phyloP scores from a whole-genome alignment of 2,113 vertebrate species.

The Arizona elegans region DNA sequence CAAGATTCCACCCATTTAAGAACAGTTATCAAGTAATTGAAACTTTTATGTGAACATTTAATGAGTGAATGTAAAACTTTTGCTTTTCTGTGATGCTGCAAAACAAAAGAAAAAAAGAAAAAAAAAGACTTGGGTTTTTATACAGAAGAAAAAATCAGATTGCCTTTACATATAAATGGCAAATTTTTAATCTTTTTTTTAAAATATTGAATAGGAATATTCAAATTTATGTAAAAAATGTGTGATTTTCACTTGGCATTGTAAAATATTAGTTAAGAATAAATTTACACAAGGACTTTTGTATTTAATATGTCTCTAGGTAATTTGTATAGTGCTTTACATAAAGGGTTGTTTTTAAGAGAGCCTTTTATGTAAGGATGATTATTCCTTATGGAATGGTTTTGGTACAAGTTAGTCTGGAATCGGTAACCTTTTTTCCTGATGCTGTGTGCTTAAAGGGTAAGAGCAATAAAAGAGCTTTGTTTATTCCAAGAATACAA shows the following conservation, averaged over 20 bases:
- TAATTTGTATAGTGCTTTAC: constrained; percentile 64
- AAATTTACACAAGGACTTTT: constrained; percentile 73
- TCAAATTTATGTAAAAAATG: constrained; percentile 83
- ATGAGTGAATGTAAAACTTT: constrained; percentile 72
- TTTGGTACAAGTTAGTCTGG: constrained; percentile 52
- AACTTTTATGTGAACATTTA: constrained; percentile 67
- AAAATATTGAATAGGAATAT: constrained; percentile 80
- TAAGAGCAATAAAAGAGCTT: constrained; percentile 61
- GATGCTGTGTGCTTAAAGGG: constrained; percentile 40
- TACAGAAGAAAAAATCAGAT: constrained; percentile 66
- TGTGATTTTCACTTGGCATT: constrained; percentile 84
- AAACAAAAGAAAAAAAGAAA: constrained; percentile 54
- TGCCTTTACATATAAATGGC: constrained; percentile 70
- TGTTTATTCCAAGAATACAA: constrained; percentile 49
- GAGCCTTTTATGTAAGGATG: constrained; percentile 44
- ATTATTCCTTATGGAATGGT: constrained; percentile 44
- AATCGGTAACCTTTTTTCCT: constrained; percentile 56
- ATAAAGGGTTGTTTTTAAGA: constrained; percentile 33
- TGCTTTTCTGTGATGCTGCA: constrained; percentile 73
- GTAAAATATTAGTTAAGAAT: constrained; percentile 90
- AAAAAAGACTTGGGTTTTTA: constrained; percentile 74
- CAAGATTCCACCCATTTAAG: constrained; percentile 63
- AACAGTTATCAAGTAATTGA: constrained; percentile 63
- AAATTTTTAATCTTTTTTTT: constrained; percentile 71
- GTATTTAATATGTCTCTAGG: constrained; percentile 81